phyloP scores from a whole-genome alignment of 1,140 invertebrate genomes.

The Megathymus violae region DNA sequence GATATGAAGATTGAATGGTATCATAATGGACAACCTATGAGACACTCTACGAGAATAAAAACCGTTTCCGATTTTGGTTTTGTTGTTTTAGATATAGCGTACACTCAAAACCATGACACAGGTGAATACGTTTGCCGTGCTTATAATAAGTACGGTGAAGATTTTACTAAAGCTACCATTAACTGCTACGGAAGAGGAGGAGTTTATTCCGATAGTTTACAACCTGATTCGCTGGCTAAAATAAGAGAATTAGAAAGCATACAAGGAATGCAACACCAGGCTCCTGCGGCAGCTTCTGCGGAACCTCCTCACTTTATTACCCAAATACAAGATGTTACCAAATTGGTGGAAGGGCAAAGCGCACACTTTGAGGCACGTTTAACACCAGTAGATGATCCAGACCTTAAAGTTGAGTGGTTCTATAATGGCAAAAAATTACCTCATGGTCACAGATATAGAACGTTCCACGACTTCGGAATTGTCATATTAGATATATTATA shows the following conservation, averaged over 20 bases:
- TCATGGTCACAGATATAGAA: constrained; percentile 96
- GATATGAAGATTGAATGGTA: constrained; percentile 98
- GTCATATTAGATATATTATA: constrained; percentile 98
- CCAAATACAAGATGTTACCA: constrained; percentile 92
- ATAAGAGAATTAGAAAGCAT: constrained; percentile 94
- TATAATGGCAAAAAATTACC: constrained; percentile 96
- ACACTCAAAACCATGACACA: constrained; percentile 96
- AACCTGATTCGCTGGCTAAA: constrained; percentile 95
- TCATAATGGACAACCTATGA: constrained; percentile 94
- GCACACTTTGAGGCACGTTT: constrained; percentile 97
- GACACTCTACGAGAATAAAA: constrained; percentile 96
- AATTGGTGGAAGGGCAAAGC: constrained; percentile 95
- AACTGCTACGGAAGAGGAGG: constrained; percentile 93
- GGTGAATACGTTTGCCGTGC: constrained; percentile 96
- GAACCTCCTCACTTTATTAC: constrained; percentile 96
- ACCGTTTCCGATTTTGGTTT: constrained; percentile 98
- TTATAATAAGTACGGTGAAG: constrained; percentile 95
- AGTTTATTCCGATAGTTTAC: constrained; percentile 96
- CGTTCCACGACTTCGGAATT: constrained; percentile 98
- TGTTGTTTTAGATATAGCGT: constrained; percentile 97
- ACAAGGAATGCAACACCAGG: constrained; percentile 85
- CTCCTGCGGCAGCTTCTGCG: constrained; percentile 86
- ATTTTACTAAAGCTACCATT: constrained; percentile 92
- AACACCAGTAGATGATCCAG: constrained; percentile 95
- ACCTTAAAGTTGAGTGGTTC: constrained; percentile 97